These are phyloP conservation scores for Apolygus lucorum DNA, from an alignment of 1,140 invertebrate genomes.

Conservation along the genomic window DNA sequence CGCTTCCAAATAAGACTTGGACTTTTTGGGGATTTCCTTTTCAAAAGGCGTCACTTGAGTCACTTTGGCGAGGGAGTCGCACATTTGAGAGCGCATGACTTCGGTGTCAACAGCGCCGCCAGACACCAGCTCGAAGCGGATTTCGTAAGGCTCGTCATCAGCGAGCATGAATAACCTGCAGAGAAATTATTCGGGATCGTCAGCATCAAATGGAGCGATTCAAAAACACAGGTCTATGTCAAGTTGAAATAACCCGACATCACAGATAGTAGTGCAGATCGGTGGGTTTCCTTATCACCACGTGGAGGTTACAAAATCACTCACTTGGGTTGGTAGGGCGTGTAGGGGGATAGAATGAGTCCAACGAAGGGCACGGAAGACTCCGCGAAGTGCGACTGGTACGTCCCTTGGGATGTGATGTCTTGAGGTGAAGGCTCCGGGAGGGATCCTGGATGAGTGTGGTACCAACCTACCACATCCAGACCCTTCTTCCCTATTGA, in stretches of 20 bases:
- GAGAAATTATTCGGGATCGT: too few species aligned
- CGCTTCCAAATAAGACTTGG: background rate
- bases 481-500: slow-evolving; percentile 42
- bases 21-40: background rate
- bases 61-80: background rate
- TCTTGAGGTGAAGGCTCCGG: slow-evolving; percentile 53
- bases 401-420: slow-evolving; percentile 49
- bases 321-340: background rate
- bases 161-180: background rate
- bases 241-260: too few species aligned
- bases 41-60: background rate
- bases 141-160: background rate
- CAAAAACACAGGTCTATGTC: too few species aligned
- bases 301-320: too few species aligned
- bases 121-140: background rate
- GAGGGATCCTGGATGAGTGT: slow-evolving; percentile 55
- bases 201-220: too few species aligned
- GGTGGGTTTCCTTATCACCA: too few species aligned
- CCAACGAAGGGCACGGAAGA: slow-evolving; percentile 32
- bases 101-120: background rate
- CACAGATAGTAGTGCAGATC: too few species aligned
- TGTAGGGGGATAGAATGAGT: slow-evolving; percentile 23
- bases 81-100: background rate
- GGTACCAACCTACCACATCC: slow-evolving; percentile 54
- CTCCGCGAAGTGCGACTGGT: slow-evolving; percentile 49